Evolutionary conservation across 2,888 invertebrate species (phyloP).

Genomic region (Melinaea menophilus): DNA sequence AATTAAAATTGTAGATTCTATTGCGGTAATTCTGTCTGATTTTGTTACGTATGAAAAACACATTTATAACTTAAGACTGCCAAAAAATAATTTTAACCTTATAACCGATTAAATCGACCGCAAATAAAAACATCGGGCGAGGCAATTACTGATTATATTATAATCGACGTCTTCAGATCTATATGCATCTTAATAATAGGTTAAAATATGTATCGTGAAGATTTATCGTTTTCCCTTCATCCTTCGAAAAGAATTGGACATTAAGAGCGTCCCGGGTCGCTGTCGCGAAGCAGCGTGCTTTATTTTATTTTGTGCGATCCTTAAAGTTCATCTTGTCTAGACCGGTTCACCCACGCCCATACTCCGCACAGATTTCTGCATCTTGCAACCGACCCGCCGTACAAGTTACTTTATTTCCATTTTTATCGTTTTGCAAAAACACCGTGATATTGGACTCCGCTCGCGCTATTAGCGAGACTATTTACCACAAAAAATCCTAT

Average conservation of each 20-base stretch:
- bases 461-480: slow-evolving; percentile 61
- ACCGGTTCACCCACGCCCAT: slow-evolving; percentile 73
- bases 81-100: neutral
- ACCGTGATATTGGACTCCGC: slow-evolving; percentile 49
- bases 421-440: slow-evolving; percentile 71
- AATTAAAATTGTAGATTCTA: too few relatives aligned
- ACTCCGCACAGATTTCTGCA: slow-evolving; percentile 75
- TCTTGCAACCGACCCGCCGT: slow-evolving; percentile 72
- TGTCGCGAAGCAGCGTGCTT: slow-evolving; percentile 62
- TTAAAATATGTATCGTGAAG: slow-evolving; percentile 21
- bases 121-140: neutral
- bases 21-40: neutral
- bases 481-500: slow-evolving; percentile 47
- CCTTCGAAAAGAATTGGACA: slow-evolving; percentile 47
- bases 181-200: slow-evolving; percentile 25
- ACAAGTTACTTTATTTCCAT: slow-evolving; percentile 71
- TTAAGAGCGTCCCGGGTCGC: slow-evolving; percentile 52
- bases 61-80: neutral
- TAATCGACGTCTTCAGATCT: slow-evolving; percentile 25
- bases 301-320: slow-evolving; percentile 70
- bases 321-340: slow-evolving; percentile 76
- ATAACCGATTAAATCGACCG: slow-evolving; percentile 5
- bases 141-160: slow-evolving; percentile 22
- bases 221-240: slow-evolving; percentile 27
- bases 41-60: neutral